A percentile compares a stretch with the other conserved stretches of the same genome.
These are phyloP conservation scores for Pemphredon lugubris DNA, from an alignment of 2,888 invertebrate species.

Conservation along the genomic window DNA sequence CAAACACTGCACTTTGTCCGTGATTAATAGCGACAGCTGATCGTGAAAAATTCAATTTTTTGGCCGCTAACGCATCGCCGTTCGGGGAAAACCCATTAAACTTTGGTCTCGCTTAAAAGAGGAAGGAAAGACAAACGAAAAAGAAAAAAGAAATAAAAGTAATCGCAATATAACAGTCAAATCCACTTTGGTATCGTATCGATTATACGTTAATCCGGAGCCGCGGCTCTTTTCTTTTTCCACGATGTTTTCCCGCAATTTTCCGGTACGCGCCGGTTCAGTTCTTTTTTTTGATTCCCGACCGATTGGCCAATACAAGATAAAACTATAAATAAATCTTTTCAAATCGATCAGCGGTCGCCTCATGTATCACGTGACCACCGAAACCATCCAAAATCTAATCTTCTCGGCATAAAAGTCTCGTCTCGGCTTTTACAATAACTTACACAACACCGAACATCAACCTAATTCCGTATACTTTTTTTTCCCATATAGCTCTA, in stretches of 20 bases:
- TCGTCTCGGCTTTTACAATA: conserved; percentile 58
- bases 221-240: conserved; percentile 37
- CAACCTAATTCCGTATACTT: conserved; percentile 79
- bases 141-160: conserved; percentile 26
- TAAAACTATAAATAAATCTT: not conserved
- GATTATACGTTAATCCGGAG: conserved; percentile 57
- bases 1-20: conserved; percentile 30
- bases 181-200: conserved; percentile 77
- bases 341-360: conserved; percentile 65
- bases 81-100: conserved; percentile 44
- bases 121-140: conserved; percentile 30
- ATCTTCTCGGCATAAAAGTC: conserved; percentile 53
- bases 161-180: conserved; percentile 71
- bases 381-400: conserved; percentile 35
- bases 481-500: conserved; percentile 70
- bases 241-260: conserved; percentile 28
- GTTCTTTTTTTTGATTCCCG: conserved; percentile 22
- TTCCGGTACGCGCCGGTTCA: conserved; percentile 22
- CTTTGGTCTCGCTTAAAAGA: conserved; percentile 68
- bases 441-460: conserved; percentile 77
- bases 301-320: conserved; percentile 1
- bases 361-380: conserved; percentile 42
- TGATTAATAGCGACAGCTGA: conserved; percentile 55
- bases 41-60: conserved; percentile 16
- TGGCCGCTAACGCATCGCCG: conserved; percentile 1